A percentile compares a stretch with the other conserved stretches of the same genome.
Conservation (phyloP, 2,888 invertebrate species). For the Callimorpha dominula region DNA sequence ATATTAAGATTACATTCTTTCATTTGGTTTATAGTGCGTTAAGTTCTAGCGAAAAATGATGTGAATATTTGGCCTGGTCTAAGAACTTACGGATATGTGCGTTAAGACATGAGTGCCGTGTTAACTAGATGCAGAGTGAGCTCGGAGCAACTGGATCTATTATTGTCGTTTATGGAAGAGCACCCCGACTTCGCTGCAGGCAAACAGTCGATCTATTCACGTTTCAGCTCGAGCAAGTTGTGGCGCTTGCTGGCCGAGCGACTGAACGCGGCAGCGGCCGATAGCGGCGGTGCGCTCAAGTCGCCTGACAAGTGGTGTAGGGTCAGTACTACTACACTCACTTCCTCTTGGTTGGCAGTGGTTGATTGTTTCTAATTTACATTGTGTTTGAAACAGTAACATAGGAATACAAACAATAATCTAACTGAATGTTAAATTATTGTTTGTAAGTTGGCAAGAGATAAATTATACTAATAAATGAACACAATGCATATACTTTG, state of each 20-base stretch:
- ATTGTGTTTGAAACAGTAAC: too few relatives aligned
- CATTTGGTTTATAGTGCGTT: neutral
- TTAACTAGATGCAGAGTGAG: slow-evolving; percentile 79
- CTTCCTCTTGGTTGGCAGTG: too few relatives aligned
- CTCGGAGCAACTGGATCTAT: slow-evolving; percentile 76
- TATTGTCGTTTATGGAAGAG: slow-evolving; percentile 83
- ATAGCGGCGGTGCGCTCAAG: slow-evolving; percentile 76
- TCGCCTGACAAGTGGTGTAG: slow-evolving; percentile 83
- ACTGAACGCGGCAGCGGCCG: slow-evolving; percentile 78
- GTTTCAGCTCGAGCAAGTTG: slow-evolving; percentile 80
- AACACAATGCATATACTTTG: too few relatives aligned
- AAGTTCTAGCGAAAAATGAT: neutral
- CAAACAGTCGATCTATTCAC: slow-evolving; percentile 79
- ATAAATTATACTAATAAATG: too few relatives aligned
- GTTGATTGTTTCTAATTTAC: too few relatives aligned
- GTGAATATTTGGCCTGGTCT: neutral
- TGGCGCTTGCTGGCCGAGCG: slow-evolving; percentile 80
- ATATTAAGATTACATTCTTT: neutral
- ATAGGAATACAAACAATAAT: too few relatives aligned
- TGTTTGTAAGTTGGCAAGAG: too few relatives aligned
- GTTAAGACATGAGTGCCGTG: slow-evolving; percentile 70
- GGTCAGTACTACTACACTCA: slow-evolving; percentile 57
- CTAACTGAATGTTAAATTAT: too few relatives aligned
- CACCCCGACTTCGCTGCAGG: slow-evolving; percentile 82
- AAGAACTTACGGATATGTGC: slow-evolving; percentile 38